phyloP scores from a whole-genome alignment of 2,113 vertebrate genomes.

The Riparia riparia region DNA sequence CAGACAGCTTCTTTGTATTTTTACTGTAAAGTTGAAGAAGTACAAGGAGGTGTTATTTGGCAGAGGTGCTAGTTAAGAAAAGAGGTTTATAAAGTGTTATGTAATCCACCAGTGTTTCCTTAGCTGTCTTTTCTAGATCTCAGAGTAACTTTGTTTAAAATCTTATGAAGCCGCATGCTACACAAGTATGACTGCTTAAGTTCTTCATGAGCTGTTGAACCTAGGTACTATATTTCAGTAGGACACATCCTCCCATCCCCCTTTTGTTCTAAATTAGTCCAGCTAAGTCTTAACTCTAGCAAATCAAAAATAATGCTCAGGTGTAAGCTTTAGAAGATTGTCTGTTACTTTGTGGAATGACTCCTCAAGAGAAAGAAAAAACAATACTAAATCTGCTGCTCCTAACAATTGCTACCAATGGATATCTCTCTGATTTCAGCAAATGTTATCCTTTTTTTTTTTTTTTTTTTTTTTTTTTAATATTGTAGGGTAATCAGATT shows the following conservation, averaged over 20 bases:
- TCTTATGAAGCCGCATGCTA: neutral
- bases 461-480: neutral
- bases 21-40: neutral
- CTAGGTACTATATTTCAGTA: neutral
- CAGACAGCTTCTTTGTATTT: neutral
- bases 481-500: neutral
- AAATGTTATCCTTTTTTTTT: neutral
- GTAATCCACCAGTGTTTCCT: neutral
- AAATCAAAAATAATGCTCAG: neutral
- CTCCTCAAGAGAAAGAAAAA: neutral
- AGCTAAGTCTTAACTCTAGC: neutral
- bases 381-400: neutral
- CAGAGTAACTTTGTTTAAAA: neutral
- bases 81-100: slow-evolving; percentile 2
- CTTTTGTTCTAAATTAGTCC: neutral
- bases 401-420: neutral
- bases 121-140: slow-evolving; percentile 7
- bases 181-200: neutral
- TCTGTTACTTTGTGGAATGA: neutral
- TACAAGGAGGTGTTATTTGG: slow-evolving; percentile 19
- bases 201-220: neutral
- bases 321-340: neutral
- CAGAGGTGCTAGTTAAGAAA: slow-evolving; percentile 9
- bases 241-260: fast-evolving
- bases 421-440: neutral